Base-by-base conservation (phyloP, 2,888 invertebrate genomes). In the Linyphia triangularis region DNA sequence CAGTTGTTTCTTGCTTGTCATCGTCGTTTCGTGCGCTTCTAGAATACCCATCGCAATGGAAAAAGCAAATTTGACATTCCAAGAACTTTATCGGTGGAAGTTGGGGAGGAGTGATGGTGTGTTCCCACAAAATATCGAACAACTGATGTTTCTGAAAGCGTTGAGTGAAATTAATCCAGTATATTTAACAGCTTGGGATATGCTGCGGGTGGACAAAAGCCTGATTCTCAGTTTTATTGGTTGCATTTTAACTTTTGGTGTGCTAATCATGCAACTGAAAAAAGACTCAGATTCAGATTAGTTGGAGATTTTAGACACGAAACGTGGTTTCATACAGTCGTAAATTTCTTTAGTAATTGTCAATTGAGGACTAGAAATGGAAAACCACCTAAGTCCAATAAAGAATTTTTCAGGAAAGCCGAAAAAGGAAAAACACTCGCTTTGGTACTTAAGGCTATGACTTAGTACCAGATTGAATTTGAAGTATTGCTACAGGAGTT, bases 201-300 rank as follows among this genome's bases (percentile, higher is more conserved):
- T 72, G 19, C 2, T 72, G 24, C 43, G 28, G 16, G 40, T 72
- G 6, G 43, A 72, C 19, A 72, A 10, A 72, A 72, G 72, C 26
- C 19, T 72, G 26, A 72, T 72, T n/a, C 26, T 72, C 13, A 43
- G 72, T 19, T 72, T 22, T 24, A 22, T 72, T 72, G 72, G 72
- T 22, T 72, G 40, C 19, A 24, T 40, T 24, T 24, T 72, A 24
- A 72, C 72, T 72, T 72, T 40, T 24, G 10, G 72, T 51, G 26
- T 72, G 16, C 26, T 72, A 13, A 22, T 72, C 9, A 72, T 72
- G 72, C 72, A 72, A n/a, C 16, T 72, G 10, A 72, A 72, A n/a
- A 19, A 26, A 10, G 16, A 24, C 16, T n/a, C n/a, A n/a, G n/a
- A n/a, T n/a, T n/a, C n/a, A n/a, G n/a, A n/a, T n/a, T n/a, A n/a